These are phyloP conservation scores for Dryadula phaetusa DNA, from an alignment of 2,888 invertebrate genomes.

Conservation along the genomic window DNA sequence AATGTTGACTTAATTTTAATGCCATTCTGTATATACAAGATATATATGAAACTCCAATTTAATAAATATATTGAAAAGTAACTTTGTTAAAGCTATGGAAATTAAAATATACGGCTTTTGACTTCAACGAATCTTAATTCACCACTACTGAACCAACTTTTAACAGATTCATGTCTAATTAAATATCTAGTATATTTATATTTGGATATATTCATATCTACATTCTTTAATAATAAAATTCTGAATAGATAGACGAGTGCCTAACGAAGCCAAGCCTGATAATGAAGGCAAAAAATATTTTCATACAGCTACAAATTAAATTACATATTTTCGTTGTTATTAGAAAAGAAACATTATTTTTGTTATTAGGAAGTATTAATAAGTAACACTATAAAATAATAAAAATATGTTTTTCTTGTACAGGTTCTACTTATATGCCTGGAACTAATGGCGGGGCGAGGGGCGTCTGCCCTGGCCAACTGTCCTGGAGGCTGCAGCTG, in stretches of 20 bases:
- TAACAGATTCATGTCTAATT: neutral
- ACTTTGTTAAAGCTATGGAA: too few relatives aligned
- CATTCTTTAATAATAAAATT: slow-evolving; percentile 1
- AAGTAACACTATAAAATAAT: slow-evolving; percentile 5
- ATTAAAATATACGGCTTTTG: too few relatives aligned
- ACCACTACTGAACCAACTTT: neutral
- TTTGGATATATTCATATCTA: neutral
- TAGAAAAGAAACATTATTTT: neutral
- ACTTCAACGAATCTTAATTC: too few relatives aligned
- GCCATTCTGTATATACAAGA: too few relatives aligned
- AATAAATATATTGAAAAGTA: too few relatives aligned
- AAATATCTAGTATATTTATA: neutral
- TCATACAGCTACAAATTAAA: neutral
- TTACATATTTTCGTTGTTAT: neutral
- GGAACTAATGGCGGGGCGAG: slow-evolving; percentile 57
- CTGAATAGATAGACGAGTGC: neutral
- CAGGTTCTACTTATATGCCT: slow-evolving; percentile 74
- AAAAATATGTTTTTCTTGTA: slow-evolving; percentile 52
- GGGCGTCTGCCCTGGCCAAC: slow-evolving; percentile 87
- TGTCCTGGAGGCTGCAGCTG: slow-evolving; percentile 95
- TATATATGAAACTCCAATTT: too few relatives aligned
- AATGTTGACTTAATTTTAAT: too few relatives aligned
- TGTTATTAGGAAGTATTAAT: neutral
- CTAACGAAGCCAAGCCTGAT: slow-evolving; percentile 4
- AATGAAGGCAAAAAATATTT: slow-evolving; percentile 4